Evolutionary conservation across 1,140 invertebrate species (phyloP), one percentile per base, ranked within the genome.

Genomic region (Diorhabda sublineata): DNA sequence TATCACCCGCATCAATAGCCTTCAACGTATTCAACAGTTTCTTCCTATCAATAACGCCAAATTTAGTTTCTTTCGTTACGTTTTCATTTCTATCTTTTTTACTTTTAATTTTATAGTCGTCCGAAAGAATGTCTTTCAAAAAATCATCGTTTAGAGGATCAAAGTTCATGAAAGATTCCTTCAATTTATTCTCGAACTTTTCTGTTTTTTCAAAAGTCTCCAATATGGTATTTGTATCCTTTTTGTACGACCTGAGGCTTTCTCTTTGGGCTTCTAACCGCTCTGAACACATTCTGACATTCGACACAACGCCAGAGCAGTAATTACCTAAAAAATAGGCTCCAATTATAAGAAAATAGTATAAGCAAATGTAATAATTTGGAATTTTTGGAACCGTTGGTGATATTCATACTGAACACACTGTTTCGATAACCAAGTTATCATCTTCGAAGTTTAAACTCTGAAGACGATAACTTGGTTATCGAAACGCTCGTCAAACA

Each of bases 21-120:
- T 87, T 86, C 68, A 90, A 82, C 1, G 86, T 85, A 9, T 87
- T 87, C 64, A 90, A 79, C 26, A 90, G 76, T 75, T 88, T 86
- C 11, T 84, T 82, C 73, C 89, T 89, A 42, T 82, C 76, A 44
- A 82, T 76, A 64, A 79, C 64, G 63, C 77, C 73, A 69, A 80
- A 74, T 71, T 67, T 60, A 2, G 74, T 71, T 67, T 75, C 73
- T 62, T 73, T 73, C 45, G 80, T 77, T 68, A 78, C 57, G 69
- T 80, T 79, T 66, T 75, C 77, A 47, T 64, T 73, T 71, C 41
- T 79, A 64, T 76, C 80, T 68, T n/a, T 67, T 52, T 70, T 73
- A 11, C 61, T 58, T 65, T 77, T 71, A 69, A 74, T 76, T 60
- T 74, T 73, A 60, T 73, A 74, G 68, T 81, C 75, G 63, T 78